phyloP scores from a whole-genome alignment of 2,797 vertebrate genomes.

The Poecilia wingei region DNA sequence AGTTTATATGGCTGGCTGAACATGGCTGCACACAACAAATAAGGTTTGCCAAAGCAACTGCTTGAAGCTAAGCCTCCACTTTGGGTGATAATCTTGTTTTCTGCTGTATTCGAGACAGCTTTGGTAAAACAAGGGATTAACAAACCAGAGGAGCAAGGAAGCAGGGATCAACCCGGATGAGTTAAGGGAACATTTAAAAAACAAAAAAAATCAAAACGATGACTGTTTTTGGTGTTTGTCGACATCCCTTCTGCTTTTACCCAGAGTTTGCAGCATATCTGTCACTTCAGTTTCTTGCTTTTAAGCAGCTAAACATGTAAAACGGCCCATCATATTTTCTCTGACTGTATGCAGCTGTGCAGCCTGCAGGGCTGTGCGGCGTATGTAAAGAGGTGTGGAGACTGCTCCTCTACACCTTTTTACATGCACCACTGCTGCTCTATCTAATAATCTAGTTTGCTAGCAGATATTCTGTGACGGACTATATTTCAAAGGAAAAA shows the following conservation, averaged over 20 bases:
- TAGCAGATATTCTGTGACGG: background rate
- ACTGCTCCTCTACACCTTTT: background rate
- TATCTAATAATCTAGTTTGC: background rate
- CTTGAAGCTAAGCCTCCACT: constrained; percentile 28
- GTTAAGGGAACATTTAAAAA: background rate
- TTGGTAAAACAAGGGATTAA: constrained; percentile 19
- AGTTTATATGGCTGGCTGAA: constrained; percentile 75
- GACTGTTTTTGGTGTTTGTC: background rate
- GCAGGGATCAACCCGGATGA: background rate
- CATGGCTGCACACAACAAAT: constrained; percentile 58
- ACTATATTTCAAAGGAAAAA: background rate
- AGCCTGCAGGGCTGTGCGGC: background rate
- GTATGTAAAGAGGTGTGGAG: background rate
- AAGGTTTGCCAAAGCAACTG: constrained; percentile 58
- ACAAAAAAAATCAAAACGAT: background rate
- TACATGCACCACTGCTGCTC: constrained; percentile 1
- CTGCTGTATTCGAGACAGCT: constrained; percentile 26
- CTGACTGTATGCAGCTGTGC: background rate
- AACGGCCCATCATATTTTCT: background rate
- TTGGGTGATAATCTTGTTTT: constrained; percentile 54
- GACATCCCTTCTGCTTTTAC: background rate
- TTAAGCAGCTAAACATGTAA: background rate
- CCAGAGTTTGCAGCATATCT: constrained; percentile 3
- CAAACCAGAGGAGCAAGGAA: background rate
- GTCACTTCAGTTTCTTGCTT: constrained; percentile 3